These are phyloP conservation scores for Scarus forsteni DNA, from an alignment of 2,797 vertebrate genomes.

Conservation along the genomic window DNA sequence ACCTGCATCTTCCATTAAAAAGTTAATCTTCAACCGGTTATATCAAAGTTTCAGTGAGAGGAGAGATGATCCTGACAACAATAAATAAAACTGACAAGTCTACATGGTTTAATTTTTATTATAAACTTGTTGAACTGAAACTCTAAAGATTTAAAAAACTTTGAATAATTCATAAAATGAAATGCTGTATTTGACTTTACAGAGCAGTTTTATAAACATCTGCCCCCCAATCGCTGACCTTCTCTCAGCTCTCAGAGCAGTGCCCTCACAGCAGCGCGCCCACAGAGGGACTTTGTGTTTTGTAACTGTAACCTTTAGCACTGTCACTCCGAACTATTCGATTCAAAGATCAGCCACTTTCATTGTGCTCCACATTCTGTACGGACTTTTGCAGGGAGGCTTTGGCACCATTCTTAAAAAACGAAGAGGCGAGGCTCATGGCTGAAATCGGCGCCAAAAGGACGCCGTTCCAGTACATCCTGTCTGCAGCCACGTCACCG, in stretches of 20 bases:
- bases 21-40: not conserved
- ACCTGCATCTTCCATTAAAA: too few species aligned
- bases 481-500: constrained; percentile 93
- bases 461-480: constrained; percentile 89
- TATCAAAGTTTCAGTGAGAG: constrained; percentile 8
- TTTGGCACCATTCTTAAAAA: constrained; percentile 89
- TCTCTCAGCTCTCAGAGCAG: too few species aligned
- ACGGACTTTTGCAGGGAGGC: constrained; percentile 71
- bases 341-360: constrained; percentile 3
- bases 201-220: too few species aligned
- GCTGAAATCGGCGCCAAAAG: constrained; percentile 82
- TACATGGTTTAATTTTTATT: not conserved
- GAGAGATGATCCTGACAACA: not conserved
- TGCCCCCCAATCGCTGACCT: too few species aligned
- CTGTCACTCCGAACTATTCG: constrained; percentile 37
- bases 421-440: constrained; percentile 87
- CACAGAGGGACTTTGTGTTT: not conserved
- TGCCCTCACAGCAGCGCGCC: too few species aligned
- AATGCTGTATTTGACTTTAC: too few species aligned
- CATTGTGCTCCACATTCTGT: not conserved
- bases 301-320: constrained; percentile 14
- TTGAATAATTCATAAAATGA: not conserved
- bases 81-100: not conserved
- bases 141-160: constrained; percentile 2
- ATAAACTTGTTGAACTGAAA: not conserved